Conservation (phyloP, 1,140 invertebrate genomes). For the Berghia stephanieae region DNA sequence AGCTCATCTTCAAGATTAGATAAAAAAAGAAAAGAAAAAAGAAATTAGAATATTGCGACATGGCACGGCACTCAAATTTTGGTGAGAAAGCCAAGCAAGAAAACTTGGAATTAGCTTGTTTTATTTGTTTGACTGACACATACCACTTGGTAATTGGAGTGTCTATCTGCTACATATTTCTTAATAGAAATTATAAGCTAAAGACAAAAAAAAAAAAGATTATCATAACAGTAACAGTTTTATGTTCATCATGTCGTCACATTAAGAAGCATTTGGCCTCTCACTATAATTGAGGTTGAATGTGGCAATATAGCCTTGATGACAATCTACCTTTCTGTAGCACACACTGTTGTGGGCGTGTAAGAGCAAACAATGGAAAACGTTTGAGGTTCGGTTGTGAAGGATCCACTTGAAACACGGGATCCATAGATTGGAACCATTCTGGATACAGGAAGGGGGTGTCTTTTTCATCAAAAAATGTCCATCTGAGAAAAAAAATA, state of each 20-base stretch:
- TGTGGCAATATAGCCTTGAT: not conserved
- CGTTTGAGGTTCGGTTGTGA: slow-evolving; percentile 38
- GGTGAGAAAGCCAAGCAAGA: no score
- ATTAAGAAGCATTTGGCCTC: not conserved
- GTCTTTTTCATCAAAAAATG: slow-evolving; percentile 49
- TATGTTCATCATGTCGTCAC: not conserved
- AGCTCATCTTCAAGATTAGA: slow-evolving; percentile 47
- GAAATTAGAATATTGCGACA: not conserved
- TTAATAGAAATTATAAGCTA: not conserved
- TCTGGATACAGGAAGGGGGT: slow-evolving; percentile 50
- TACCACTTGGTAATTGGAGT: no score
- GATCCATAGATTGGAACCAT: slow-evolving; percentile 52
- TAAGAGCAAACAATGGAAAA: slow-evolving; percentile 44
- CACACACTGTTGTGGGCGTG: slow-evolving; percentile 51
- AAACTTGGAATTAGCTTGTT: no score
- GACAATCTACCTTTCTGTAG: slow-evolving; percentile 45
- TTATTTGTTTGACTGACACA: no score
- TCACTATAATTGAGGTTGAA: not conserved
- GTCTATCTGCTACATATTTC: not conserved
- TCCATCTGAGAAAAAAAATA: slow-evolving; percentile 48
- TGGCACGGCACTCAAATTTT: no score
- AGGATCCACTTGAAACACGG: slow-evolving; percentile 50
- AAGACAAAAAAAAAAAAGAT: not conserved
- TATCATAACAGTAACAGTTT: not conserved
- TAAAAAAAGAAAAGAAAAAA: not conserved